Conservation (phyloP, 2,888 invertebrate species). For the Cyclophora albipunctata region DNA sequence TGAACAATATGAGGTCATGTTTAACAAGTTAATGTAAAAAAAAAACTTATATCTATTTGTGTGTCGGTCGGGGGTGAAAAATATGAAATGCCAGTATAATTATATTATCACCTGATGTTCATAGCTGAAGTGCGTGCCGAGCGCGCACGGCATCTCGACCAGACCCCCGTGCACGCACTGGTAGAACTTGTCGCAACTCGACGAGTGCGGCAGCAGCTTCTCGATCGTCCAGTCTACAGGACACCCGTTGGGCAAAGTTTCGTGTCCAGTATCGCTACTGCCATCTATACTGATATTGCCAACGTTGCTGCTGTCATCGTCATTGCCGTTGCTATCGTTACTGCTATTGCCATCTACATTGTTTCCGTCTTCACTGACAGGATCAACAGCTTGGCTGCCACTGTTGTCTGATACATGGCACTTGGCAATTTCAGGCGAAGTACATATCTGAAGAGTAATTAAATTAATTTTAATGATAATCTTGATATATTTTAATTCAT, state of each 20-base stretch:
- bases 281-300: too few species aligned
- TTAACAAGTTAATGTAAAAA: too few species aligned
- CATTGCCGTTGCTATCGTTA: slow-evolving; percentile 1
- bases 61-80: too few species aligned
- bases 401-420: slow-evolving; percentile 21
- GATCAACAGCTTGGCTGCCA: too few species aligned
- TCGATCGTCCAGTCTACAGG: slow-evolving; percentile 25
- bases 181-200: slow-evolving; percentile 28
- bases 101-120: slow-evolving; percentile 21
- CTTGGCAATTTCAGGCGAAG: slow-evolving; percentile 11
- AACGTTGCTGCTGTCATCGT: too few species aligned
- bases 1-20: neutral
- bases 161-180: slow-evolving; percentile 20
- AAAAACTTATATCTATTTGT: too few species aligned
- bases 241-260: slow-evolving; percentile 32
- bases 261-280: slow-evolving; percentile 4
- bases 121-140: slow-evolving; percentile 29
- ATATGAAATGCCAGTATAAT: neutral
- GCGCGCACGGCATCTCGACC: slow-evolving; percentile 19
- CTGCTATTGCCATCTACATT: slow-evolving; percentile 1
- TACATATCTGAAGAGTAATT: slow-evolving; percentile 9
- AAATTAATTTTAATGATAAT: slow-evolving; percentile 1
- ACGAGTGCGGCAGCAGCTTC: slow-evolving; percentile 23
- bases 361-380: neutral
- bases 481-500: slow-evolving; percentile 2